phyloP scores from a whole-genome alignment of 2,888 invertebrate genomes.

The Agrochola macilenta region DNA sequence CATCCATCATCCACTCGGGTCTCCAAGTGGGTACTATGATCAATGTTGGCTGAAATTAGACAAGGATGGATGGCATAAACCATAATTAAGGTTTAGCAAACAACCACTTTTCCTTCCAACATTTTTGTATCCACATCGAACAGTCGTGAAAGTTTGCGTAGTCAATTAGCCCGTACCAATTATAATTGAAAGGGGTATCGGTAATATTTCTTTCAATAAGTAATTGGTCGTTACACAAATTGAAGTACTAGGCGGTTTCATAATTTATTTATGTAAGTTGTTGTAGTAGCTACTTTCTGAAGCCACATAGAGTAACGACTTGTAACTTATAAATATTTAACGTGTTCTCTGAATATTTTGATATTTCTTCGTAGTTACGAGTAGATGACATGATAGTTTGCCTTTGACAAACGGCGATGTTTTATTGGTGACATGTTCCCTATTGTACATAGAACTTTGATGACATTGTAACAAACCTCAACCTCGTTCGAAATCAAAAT shows the following conservation, averaged over 20 bases:
- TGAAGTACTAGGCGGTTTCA: constrained; percentile 11
- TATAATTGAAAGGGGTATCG: constrained; percentile 40
- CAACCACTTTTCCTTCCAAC: constrained; percentile 48
- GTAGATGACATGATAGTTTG: constrained; percentile 18
- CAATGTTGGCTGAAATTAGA: constrained; percentile 74
- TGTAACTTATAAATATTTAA: constrained; percentile 43
- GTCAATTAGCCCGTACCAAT: constrained; percentile 47
- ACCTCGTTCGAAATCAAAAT: constrained; percentile 11
- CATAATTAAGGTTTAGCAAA: constrained; percentile 63
- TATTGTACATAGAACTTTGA: background rate
- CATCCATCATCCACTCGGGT: constrained; percentile 75
- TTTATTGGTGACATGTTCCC: background rate
- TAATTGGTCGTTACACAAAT: constrained; percentile 33
- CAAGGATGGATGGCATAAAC: constrained; percentile 74
- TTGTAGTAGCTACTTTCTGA: constrained; percentile 14
- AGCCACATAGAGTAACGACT: constrained; percentile 36
- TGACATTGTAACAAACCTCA: background rate
- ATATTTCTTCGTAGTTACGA: constrained; percentile 2
- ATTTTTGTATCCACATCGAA: constrained; percentile 47
- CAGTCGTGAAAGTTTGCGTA: constrained; percentile 44
- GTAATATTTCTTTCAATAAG: constrained; percentile 44
- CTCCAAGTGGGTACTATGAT: constrained; percentile 71
- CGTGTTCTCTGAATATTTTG: constrained; percentile 21
- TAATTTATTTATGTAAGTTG: constrained; percentile 16
- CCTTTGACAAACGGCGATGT: constrained; percentile 4